phyloP scores from a whole-genome alignment of 2,113 vertebrate genomes.

The Coregonus clupeaformis region DNA sequence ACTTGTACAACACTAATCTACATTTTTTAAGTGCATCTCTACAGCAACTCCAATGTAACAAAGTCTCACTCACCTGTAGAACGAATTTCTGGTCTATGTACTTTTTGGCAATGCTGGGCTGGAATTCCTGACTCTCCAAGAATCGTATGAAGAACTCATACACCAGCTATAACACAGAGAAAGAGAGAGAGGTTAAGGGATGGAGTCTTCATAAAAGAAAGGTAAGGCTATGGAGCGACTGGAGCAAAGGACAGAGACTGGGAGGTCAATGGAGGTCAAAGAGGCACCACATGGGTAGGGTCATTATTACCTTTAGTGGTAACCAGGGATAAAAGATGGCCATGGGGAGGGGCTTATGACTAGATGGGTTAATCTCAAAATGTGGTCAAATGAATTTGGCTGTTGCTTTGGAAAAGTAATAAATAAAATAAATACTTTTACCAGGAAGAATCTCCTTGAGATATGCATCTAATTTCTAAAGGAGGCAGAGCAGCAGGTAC shows the following conservation, averaged over 20 bases:
- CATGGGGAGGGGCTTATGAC: constrained; percentile 1
- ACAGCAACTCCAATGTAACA: background rate
- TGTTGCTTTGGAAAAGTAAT: background rate
- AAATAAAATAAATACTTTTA: constrained; percentile 36
- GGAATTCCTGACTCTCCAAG: constrained; percentile 99
- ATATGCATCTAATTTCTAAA: constrained; percentile 63
- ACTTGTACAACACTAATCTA: background rate
- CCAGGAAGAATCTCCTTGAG: constrained; percentile 62
- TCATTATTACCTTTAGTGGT: background rate
- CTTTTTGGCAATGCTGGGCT: constrained; percentile 99
- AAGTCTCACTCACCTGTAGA: constrained; percentile 90
- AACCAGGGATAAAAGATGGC: background rate
- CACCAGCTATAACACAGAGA: constrained; percentile 82
- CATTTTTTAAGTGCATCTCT: background rate
- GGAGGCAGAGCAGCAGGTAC: constrained; percentile 45
- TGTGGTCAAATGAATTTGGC: constrained; percentile 4
- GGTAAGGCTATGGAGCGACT: constrained; percentile 6
- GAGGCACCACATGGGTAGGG: background rate
- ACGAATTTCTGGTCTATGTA: constrained; percentile 99
- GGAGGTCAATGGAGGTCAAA: background rate
- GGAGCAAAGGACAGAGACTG: background rate
- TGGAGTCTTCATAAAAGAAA: constrained; percentile 1
- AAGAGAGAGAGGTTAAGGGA: background rate
- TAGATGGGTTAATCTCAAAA: background rate
- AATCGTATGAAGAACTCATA: constrained; percentile 99